Evolutionary conservation across 2,888 invertebrate genomes (phyloP).

Genomic region (Temnothorax rugatulus): DNA sequence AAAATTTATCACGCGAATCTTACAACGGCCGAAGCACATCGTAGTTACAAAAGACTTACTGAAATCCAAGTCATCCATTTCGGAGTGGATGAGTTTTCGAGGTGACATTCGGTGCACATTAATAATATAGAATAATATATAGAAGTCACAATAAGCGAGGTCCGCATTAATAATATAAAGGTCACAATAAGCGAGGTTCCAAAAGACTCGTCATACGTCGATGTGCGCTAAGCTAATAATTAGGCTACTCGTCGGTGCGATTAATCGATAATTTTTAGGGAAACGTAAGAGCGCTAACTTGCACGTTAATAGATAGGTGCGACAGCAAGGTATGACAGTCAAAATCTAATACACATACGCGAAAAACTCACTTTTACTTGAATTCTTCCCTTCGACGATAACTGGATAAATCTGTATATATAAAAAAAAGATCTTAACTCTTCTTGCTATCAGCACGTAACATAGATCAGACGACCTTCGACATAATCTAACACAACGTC

Average conservation of each 20-base stretch:
- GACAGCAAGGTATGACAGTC: not conserved
- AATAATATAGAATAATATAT: too few species aligned
- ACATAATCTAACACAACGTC: not conserved
- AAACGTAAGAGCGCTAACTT: not conserved
- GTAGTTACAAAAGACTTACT: constrained; percentile 16
- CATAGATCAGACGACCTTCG: not conserved
- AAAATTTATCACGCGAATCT: not conserved
- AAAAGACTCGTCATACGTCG: not conserved
- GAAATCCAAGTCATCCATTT: constrained; percentile 31
- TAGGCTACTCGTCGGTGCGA: not conserved
- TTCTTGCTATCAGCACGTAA: not conserved
- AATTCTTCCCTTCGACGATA: not conserved
- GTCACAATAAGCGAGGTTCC: not conserved
- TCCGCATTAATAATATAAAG: not conserved
- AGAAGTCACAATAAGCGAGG: constrained; percentile 9
- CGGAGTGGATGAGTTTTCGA: constrained; percentile 23
- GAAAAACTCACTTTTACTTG: not conserved
- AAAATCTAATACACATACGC: not conserved
- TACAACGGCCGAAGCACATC: not conserved
- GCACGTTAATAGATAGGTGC: too few species aligned
- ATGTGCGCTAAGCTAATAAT: too few species aligned
- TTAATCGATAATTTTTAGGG: constrained; percentile 32
- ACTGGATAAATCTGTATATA: not conserved
- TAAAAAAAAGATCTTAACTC: not conserved
- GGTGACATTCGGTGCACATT: not conserved